These are phyloP conservation scores for Ophraella communa DNA, from an alignment of 2,888 invertebrate genomes.

Conservation along the genomic window DNA sequence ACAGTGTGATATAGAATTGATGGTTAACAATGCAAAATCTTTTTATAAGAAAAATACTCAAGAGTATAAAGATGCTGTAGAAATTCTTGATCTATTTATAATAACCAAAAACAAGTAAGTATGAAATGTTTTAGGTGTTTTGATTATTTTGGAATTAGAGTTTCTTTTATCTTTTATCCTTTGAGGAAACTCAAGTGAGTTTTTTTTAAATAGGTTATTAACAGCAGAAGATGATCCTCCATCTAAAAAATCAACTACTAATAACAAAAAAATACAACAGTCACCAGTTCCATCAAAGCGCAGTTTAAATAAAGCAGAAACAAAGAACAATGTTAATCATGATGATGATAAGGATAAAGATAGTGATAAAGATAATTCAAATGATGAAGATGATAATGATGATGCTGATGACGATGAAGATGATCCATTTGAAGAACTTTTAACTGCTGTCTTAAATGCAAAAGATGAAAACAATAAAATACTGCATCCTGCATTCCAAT, in stretches of 20 bases:
- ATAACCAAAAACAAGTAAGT: conserved; percentile 63
- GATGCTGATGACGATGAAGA: conserved; percentile 56
- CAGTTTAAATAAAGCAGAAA: conserved; percentile 18
- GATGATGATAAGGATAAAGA: conserved; percentile 14
- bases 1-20: conserved; percentile 85
- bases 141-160: no score
- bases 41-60: conserved; percentile 88
- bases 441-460: conserved; percentile 87
- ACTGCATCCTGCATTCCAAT: conserved; percentile 85
- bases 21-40: conserved; percentile 93
- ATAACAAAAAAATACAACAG: conserved; percentile 24
- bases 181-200: not conserved
- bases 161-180: no score
- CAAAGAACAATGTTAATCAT: conserved; percentile 27
- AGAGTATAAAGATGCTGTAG: conserved; percentile 89
- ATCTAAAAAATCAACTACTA: conserved; percentile 18
- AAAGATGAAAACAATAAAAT: conserved; percentile 82
- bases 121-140: not conserved
- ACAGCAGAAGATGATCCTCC: conserved; percentile 57
- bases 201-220: conserved; percentile 46
- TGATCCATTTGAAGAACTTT: conserved; percentile 83
- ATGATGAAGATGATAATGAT: conserved; percentile 27
- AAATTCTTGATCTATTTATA: conserved; percentile 85
- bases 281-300: conserved; percentile 15
- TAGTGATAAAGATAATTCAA: conserved; percentile 53